phyloP scores from a whole-genome alignment of 64 coral and sea anemone species.

The Porites lutea region DNA sequence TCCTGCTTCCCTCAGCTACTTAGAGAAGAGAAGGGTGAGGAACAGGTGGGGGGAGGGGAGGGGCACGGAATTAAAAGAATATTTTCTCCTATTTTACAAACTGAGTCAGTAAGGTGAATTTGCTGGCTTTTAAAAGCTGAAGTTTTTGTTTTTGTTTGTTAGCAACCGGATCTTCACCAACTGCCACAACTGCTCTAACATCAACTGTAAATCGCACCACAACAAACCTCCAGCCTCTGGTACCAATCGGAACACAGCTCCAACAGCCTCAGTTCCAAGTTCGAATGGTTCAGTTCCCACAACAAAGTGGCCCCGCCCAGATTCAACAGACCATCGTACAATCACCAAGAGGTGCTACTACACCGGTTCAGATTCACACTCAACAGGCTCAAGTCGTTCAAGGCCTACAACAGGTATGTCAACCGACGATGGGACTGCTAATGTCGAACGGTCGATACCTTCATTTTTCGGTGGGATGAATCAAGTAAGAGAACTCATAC shows the following conservation, averaged over 20 bases:
- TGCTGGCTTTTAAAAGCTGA: no score
- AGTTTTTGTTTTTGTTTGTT: no score
- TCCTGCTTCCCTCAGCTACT: no score
- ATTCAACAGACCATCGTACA: constrained; percentile 70
- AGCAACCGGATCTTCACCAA: constrained; percentile 35
- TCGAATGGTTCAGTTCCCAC: constrained; percentile 60
- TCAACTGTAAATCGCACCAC: constrained; percentile 69
- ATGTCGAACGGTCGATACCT: no score
- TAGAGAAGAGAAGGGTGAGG: no score
- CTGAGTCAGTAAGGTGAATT: no score
- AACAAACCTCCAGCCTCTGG: constrained; percentile 64
- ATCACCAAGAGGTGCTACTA: constrained; percentile 31
- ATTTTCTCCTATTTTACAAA: no score
- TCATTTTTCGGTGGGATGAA: no score
- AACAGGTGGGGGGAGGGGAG: no score
- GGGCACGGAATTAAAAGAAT: no score
- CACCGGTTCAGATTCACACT: constrained; percentile 57
- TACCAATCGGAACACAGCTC: constrained; percentile 66
- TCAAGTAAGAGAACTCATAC: no score
- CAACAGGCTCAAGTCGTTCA: constrained; percentile 60
- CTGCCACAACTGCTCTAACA: constrained; percentile 34
- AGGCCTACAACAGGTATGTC: constrained; percentile 37
- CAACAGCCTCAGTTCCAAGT: constrained; percentile 37
- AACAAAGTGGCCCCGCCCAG: constrained; percentile 57
- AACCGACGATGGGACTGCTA: no score